Evolutionary conservation across 92 coral and sea anemone species (phyloP), one percentile per base, ranked within the genome.

Genomic region (Epizoanthus fatuus): DNA sequence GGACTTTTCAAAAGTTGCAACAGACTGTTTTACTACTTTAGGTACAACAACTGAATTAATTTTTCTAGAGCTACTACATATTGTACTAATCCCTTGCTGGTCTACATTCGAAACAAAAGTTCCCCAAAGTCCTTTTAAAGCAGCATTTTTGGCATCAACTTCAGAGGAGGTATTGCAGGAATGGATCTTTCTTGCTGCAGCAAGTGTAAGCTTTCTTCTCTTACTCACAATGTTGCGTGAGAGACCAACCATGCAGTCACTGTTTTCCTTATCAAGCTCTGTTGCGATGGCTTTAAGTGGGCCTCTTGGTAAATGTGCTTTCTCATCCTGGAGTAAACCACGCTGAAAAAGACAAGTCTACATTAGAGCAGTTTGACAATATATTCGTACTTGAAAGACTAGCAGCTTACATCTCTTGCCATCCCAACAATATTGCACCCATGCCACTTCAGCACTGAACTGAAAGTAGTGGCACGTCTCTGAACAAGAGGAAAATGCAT

Each of bases 41-140:
- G 86, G 86, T 37, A 81, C 66, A 38, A 87, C 87, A 59, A 53
- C 58, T 45, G 51, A 69, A 81, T 80, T 84, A 65, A 84, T 67
- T 67, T 57, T 89, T 84, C 80, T 70, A 70, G 89, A 84, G 64
- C 44, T 74, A 75, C 84, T 71, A 69, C 81, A 85, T 62, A 84
- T 29, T 73, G 40, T 78, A 56, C 29, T 63, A 56, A 29, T 60
- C 83, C 49, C 93, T 89, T 89, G 22, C 40, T 84, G 64, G 66
- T 69, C 84, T 40, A 51, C 77, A 69, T 79, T 58, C 68, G 86
- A 69, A 57, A 84, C 90, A 63, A 89, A 81, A 4, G 89, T 78
- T 11, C 65, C 53, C 74, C 84, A 85, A 29, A 84, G 81, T 49
- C 93, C 93, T 25, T 89, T 80, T 84, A 83, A 77, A 37, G 89